Evolutionary conservation across 2,797 vertebrate species (phyloP).

Genomic region (Eulemur mongoz): DNA sequence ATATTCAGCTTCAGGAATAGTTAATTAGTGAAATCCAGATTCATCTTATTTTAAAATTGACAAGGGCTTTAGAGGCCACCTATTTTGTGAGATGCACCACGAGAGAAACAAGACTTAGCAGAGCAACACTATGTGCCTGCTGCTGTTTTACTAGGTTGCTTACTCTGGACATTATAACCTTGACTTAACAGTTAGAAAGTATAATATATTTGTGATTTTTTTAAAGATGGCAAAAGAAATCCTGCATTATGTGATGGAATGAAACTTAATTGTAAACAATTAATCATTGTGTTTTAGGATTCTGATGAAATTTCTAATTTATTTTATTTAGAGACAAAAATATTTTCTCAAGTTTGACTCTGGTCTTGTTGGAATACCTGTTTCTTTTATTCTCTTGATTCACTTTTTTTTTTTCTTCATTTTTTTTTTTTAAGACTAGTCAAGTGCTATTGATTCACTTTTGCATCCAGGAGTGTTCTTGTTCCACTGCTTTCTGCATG

Average conservation of each 20-base stretch:
- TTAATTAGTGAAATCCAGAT: not conserved
- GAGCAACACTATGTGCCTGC: not conserved
- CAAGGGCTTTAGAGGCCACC: not conserved
- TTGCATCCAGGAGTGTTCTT: not conserved
- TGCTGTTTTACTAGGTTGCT: not conserved
- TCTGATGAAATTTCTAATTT: not conserved
- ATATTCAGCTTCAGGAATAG: not conserved
- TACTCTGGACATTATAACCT: not conserved
- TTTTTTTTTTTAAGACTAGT: too few species aligned
- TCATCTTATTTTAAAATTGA: not conserved
- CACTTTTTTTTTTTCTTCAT: not conserved
- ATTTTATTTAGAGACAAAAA: not conserved
- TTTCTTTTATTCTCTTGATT: not conserved
- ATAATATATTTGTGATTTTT: not conserved
- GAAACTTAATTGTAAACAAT: not conserved
- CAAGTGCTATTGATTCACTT: not conserved
- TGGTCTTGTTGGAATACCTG: not conserved
- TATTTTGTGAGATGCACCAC: not conserved
- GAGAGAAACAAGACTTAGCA: not conserved
- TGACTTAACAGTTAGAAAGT: not conserved
- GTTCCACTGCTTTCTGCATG: not conserved
- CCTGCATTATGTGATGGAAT: not conserved
- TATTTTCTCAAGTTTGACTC: constrained; percentile 4
- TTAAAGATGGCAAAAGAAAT: not conserved
- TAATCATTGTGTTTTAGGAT: not conserved